These are phyloP conservation scores for Saiga tatarica DNA, from an alignment of 2,113 vertebrate genomes.

Conservation along the genomic window DNA sequence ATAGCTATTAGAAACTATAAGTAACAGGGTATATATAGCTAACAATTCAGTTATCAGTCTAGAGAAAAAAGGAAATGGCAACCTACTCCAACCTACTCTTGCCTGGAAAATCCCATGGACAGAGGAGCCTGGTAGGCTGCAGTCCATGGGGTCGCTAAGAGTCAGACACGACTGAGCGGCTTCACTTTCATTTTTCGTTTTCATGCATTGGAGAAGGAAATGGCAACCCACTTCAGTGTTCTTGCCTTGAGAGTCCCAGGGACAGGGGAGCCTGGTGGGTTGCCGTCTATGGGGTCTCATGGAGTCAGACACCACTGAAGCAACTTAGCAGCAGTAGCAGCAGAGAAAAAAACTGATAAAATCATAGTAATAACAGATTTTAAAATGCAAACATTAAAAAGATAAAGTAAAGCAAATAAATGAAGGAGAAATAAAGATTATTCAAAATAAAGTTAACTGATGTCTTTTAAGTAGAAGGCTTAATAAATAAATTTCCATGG, in stretches of 20 bases:
- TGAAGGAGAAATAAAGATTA: background rate
- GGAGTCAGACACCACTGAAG: background rate
- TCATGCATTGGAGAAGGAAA: background rate
- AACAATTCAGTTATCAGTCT: background rate
- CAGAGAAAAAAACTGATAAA: background rate
- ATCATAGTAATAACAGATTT: background rate
- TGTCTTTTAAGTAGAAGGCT: background rate
- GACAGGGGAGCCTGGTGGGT: no score
- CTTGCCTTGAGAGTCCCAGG: background rate
- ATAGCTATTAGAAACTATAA: background rate
- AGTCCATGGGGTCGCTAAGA: accelerated
- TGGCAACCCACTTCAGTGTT: background rate
- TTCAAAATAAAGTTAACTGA: background rate
- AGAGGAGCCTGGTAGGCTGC: no score
- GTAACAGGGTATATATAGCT: background rate
- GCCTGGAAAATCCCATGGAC: no score
- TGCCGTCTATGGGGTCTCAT: accelerated
- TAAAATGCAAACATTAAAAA: background rate
- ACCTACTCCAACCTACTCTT: background rate
- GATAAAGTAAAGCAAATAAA: background rate
- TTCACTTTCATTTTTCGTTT: background rate
- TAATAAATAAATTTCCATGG: background rate
- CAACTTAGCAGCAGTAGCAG: background rate
- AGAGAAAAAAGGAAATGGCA: background rate
- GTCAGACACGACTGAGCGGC: accelerated